Evolutionary conservation across 1,140 invertebrate species (phyloP), one percentile per base, ranked within the genome.

Genomic region (Eriocheir sinensis): DNA sequence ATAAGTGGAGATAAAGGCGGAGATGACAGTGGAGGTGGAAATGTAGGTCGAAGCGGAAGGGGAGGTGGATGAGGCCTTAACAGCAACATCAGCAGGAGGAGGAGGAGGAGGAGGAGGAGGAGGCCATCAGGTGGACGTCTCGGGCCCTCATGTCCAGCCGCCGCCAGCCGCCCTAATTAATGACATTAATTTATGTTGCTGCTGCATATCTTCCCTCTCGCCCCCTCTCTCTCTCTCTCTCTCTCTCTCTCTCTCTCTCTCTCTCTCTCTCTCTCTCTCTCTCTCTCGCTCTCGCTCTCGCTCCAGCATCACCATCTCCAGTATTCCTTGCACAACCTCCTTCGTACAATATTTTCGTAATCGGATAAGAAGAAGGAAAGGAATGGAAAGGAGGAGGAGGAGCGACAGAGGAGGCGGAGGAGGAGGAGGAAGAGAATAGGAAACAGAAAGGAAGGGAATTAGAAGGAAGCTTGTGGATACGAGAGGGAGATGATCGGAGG

Each of bases 131-230:
- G 60, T 72, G 60, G 60, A 72, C 60, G 60, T 12, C 12, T 21
- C 21, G 6, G 12, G 89, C 41, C 72, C 44, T 90, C 48, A 60
- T 90, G 91, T 83, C 91, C 80, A 83, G 36, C 83, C 81, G 53
- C 89, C 30, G 89, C 44, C 34, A 90, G 80, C 38, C 40, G 30
- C 40, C 79, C 89, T 53, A 92, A 85, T 92, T 83, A 92, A 92
- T 92, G 79, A 92, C 91, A 92, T 92, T 92, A 92, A 85, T 92
- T 92, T 92, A 92, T 92, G 91, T 92, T 92, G 40, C 91, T 92
- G 91, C 8, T 92, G 91, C 91, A 92, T 92, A 83, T 92, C 91
- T 92, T 85, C 91, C 48, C 80, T 92, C 91, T 92, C 91, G 81
- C 91, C 83, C 40, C 80, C 90, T 80, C 91, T 41, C 41, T 85